Evolutionary conservation across 2,888 invertebrate species (phyloP).

Genomic region (Rhamnusium bicolor): DNA sequence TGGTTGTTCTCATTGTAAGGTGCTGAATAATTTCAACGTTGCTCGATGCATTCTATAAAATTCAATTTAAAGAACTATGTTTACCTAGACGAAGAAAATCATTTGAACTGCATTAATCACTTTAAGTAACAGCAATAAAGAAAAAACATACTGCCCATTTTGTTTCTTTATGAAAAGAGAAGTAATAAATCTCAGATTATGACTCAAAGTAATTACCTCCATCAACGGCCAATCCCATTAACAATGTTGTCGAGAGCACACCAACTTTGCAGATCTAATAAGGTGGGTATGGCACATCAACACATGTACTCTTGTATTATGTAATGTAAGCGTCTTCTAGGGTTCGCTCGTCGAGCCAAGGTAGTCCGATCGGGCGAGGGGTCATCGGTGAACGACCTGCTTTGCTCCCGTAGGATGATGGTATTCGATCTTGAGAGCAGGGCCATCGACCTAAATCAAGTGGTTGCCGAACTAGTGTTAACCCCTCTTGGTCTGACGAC

Average conservation of each 20-base stretch:
- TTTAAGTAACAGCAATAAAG: not conserved
- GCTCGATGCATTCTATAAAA: not conserved
- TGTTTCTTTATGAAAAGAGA: not conserved
- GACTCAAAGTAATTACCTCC: slow-evolving; percentile 27
- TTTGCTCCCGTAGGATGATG: slow-evolving; percentile 40
- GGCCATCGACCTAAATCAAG: slow-evolving; percentile 54
- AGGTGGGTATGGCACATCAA: slow-evolving; percentile 25
- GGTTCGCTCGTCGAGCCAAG: slow-evolving; percentile 11
- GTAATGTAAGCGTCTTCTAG: slow-evolving; percentile 21
- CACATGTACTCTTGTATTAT: slow-evolving; percentile 14
- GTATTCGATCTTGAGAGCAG: slow-evolving; percentile 32
- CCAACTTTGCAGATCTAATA: slow-evolving; percentile 17
- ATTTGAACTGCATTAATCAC: not conserved
- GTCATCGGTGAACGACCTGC: slow-evolving; percentile 49
- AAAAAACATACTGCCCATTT: not conserved
- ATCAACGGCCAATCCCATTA: slow-evolving; percentile 33
- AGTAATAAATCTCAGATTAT: slow-evolving; percentile 25
- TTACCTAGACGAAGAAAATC: not conserved
- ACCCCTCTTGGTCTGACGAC: slow-evolving; percentile 28
- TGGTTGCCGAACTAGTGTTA: slow-evolving; percentile 40
- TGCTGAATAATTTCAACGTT: slow-evolving; percentile 1
- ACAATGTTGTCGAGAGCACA: slow-evolving; percentile 15
- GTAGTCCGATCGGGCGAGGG: slow-evolving; percentile 32
- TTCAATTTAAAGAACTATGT: not conserved
- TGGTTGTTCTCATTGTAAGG: slow-evolving; percentile 1